Evolutionary conservation across 2,113 vertebrate species (phyloP), one percentile per base, ranked within the genome.

Genomic region (Limnothrissa miodon): DNA sequence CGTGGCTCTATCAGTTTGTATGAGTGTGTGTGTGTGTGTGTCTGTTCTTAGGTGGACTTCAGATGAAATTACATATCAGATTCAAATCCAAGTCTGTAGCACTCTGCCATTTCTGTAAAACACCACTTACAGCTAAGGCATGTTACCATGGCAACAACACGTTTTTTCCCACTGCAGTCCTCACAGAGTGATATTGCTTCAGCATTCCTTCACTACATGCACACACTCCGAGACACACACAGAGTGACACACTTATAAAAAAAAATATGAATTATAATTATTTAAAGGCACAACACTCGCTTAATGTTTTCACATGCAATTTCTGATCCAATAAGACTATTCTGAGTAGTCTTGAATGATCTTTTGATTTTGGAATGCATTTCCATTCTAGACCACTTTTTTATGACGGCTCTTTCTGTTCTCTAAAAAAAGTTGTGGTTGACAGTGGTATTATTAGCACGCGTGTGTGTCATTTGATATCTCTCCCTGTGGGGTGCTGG

Each of bases 111-210:
- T 91, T 87, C 86, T 87, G 91, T 83, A 90, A 91, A 92, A 90
- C 78, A 85, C 86, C 85, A 87, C 83, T 45, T 66, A 82, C 87
- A 53, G 53, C 85, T 45, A 70, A 88, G 56, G 84, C 70, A 83
- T 84, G 94, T 94, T 93, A 85, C 94, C 91, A 92, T 93, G 91
- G 94, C 90, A 94, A 94, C 93, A 85, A 86, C 88, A 92, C 86
- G 90, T 90, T 91, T 89, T n/a, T 90, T 85, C 83, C 82, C 88
- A 90, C 87, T 90, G 84, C 86, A 89, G 89, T 92, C 89, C 88
- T 90, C 88, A 90, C 89, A 44, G 83, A 84, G 84, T 86, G 87
- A 78, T 87, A 87, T 90, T 87, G 85, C 82, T 88, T 88, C 92
- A 86, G 91, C 89, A 87, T 93, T 93, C 91, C 91, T 92, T 90